Evolutionary conservation across 35 echinoderm and acorn worm species (phyloP), one percentile per base, ranked within the genome.

Genomic region (Eucidaris tribuloides): DNA sequence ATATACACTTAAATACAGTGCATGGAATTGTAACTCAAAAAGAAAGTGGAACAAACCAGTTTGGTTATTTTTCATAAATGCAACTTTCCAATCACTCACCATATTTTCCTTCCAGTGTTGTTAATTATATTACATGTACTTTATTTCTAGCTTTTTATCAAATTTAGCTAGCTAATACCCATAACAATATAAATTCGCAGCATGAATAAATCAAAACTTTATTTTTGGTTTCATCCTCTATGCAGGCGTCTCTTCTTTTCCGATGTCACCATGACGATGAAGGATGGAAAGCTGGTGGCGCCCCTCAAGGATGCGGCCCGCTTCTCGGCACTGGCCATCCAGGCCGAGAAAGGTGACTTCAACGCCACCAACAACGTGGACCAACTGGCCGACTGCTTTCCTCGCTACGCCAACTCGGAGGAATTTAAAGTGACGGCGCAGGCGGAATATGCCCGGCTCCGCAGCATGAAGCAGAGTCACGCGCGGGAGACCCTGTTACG

Each of bases 161-260:
- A n/a, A n/a, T n/a, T n/a, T n/a, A n/a, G n/a, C n/a, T n/a, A n/a
- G n/a, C n/a, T n/a, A n/a, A n/a, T n/a, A n/a, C n/a, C n/a, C n/a
- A n/a, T n/a, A n/a, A n/a, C n/a, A n/a, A n/a, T n/a, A n/a, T n/a
- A n/a, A n/a, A n/a, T n/a, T n/a, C n/a, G n/a, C n/a, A n/a, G n/a
- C n/a, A n/a, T n/a, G n/a, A 59, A 59, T 34, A 17, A 70, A 19
- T 68, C 30, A 46, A 45, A 11, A 15, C 45, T 19, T 45, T 43
- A 56, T 71, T 65, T 66, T 0, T 81, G 45, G 40, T 45, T 44
- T 60, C 33, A n/a, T 80, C 44, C 60, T 82, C 71, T 70, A 22
- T 83, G 29, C 77, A 94, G 92, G 72, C 86, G 85, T 80, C 87
- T 94, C 0, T 89, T 94, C 45, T 94, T 72, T 65, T 82, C 81